phyloP scores from a whole-genome alignment of 2,888 invertebrate species.

The Agonopterix alstromeriana region DNA sequence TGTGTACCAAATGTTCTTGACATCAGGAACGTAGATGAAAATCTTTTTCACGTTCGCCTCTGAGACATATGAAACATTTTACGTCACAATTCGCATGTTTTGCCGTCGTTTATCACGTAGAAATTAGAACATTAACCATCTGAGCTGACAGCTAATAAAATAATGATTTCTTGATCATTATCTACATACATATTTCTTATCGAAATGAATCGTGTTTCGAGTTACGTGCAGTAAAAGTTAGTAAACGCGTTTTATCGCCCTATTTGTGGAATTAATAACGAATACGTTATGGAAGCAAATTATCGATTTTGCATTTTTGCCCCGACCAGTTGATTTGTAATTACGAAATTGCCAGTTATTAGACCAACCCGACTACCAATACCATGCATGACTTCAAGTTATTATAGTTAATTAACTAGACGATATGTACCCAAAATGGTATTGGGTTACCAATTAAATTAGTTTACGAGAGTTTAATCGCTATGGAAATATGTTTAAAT shows the following conservation, averaged over 20 bases:
- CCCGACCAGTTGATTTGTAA: no score
- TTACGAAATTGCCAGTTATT: no score
- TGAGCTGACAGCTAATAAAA: background rate
- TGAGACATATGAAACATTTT: constrained; percentile 18
- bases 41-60: constrained; percentile 19
- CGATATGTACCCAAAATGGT: no score
- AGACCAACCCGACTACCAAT: no score
- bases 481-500: no score
- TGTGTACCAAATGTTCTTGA: constrained; percentile 26
- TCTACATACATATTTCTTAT: background rate
- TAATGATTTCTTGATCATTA: background rate
- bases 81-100: constrained; percentile 29
- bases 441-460: no score
- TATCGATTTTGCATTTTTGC: no score
- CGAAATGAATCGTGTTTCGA: background rate
- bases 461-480: no score
- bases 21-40: constrained; percentile 27
- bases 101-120: constrained; percentile 17
- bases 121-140: constrained; percentile 14
- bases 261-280: no score
- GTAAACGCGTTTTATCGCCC: background rate
- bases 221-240: background rate
- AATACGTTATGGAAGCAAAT: no score
- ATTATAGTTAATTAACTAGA: no score
- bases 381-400: no score